Base-by-base conservation (phyloP, 2,113 vertebrate genomes). In the Genyomyrus donnyi region DNA sequence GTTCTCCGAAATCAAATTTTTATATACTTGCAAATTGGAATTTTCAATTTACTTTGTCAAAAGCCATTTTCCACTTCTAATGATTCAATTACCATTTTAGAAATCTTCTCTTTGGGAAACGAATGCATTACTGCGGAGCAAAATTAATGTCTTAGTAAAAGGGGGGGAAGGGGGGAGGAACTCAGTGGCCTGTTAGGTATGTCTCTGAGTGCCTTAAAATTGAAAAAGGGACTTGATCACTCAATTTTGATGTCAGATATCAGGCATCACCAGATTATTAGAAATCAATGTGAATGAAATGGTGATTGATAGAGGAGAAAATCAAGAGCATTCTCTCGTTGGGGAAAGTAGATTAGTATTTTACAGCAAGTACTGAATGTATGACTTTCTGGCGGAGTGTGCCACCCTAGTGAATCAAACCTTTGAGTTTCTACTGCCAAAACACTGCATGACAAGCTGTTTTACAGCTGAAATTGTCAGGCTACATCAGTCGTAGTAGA, bases 31-130 rank as follows among this genome's bases (percentile, higher is more conserved):
- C 45, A 19, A 84, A 89, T 45, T 83, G n/a, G 42, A 58, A 89
- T 45, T 35, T 42, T 83, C 80, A 89, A n/a, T 89, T 15, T 85
- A 85, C 35, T 80, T 42, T 80, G 74, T 80, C 74, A 80, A 80
- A 80, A 80, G 74, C 17, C 74, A 42, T 89, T 84, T 84, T 84
- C 89, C 84, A 53, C 80, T 31, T 89, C 80, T 50, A 89, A 48
- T 89, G 46, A 89, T 70, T 27, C 31, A 50, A 77, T 56, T 56
- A 56, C 35, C 31, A 39, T 56, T 88, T 58, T 88, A 49, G 15
- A 80, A 42, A 42, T 42, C 74, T 80, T 80, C 35, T 80, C 74
- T 80, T 39, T 80, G 74, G 74, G 74, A 80, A 42, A 80, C 31
- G 74, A 80, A 80, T 80, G 74, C 74, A 80, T 80, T 80, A 80